Conservation (phyloP, 2,113 vertebrate genomes). For the Pollachius pollachius region DNA sequence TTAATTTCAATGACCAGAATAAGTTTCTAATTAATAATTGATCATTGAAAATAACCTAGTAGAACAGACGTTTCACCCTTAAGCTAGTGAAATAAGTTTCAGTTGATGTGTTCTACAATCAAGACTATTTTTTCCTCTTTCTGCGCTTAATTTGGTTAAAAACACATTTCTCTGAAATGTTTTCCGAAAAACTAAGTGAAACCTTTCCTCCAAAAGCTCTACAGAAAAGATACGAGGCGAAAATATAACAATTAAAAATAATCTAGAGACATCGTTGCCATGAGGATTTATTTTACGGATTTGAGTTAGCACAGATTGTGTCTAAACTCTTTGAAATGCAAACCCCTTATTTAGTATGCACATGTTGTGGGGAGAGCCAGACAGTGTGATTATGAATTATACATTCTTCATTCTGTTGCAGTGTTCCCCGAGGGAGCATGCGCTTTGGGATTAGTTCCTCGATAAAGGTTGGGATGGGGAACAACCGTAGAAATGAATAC, state of each 20-base stretch:
- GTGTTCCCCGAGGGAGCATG: background rate
- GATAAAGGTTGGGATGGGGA: too few species aligned
- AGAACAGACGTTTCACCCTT: too few species aligned
- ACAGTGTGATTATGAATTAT: conserved; percentile 33
- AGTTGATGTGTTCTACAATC: too few species aligned
- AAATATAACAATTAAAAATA: conserved; percentile 1
- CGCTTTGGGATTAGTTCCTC: background rate
- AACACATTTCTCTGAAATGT: background rate
- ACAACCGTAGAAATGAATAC: too few species aligned
- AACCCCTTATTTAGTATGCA: conserved; percentile 7
- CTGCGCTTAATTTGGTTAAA: too few species aligned
- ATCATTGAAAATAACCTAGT: too few species aligned
- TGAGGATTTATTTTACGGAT: background rate
- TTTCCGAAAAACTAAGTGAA: conserved; percentile 7
- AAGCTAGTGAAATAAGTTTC: too few species aligned
- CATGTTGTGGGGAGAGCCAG: conserved; percentile 12
- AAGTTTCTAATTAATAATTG: too few species aligned
- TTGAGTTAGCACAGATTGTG: background rate
- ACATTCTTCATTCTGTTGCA: conserved; percentile 32
- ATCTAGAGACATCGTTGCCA: conserved; percentile 10
- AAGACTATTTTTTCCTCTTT: too few species aligned
- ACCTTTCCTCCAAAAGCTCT: too few species aligned
- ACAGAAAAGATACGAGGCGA: conserved; percentile 7
- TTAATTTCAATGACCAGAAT: too few species aligned
- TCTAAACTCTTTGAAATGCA: background rate